Evolutionary conservation across 92 coral and sea anemone species (phyloP), one percentile per base, ranked within the genome.

Genomic region (Umimayanthus chanpuru): DNA sequence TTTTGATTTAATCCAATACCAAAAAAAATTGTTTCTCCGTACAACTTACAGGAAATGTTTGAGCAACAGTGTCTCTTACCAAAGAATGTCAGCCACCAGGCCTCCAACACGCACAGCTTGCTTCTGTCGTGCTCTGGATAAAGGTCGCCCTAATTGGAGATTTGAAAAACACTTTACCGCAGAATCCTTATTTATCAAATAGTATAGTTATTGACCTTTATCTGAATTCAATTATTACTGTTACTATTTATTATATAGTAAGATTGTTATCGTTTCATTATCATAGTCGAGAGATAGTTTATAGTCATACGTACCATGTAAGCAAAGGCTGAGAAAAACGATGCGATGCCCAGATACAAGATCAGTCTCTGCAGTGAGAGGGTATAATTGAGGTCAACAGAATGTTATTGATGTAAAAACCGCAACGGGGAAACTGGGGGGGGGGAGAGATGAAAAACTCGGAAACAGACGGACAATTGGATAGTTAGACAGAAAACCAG

Each of bases 21-120:
- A 53, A 11, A 2, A 53, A 53, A 0, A 10, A 53, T 53, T 3
- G 58, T 53, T 53, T 6, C 10, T 10, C 58, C 2, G 2, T 2
- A 10, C 14, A 10, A 53, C 2, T 53, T 15, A 53, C 58, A 53
- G 18, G 3, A 53, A 14, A 1, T 53, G 18, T 11, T 53, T 10
- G 58, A 2, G 58, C 58, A 53, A 53, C 2, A 53, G 2, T 53
- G 58, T 10, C 16, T 73, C 91, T 36, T 75, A 89, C 91, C 91
- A 75, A 82, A 89, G 72, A 89, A 82, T 6, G 77, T 61, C 61
- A 83, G 73, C 91, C 91, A 89, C 77, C 84, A 89, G 0, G 88
- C 91, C 76, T 89, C 88, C 83, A 89, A 76, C 72, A 82, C 91
- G 40, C 91, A 89, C 55, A 79, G 55, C 43, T 80, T 76, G 36